Evolutionary conservation across 2,888 invertebrate genomes (phyloP).

Genomic region (Meteorus cinctellus): DNA sequence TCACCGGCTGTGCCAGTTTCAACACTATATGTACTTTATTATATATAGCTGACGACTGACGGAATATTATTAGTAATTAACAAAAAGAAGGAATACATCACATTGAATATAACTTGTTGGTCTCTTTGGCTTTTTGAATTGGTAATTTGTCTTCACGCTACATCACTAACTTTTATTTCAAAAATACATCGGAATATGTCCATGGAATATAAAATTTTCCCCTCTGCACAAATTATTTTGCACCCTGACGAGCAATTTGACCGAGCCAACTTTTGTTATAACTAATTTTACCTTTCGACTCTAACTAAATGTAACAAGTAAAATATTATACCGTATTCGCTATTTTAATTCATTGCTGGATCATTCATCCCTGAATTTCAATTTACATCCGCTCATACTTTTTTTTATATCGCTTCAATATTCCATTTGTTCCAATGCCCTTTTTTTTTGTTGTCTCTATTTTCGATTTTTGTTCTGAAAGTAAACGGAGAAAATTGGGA

Average conservation of each 20-base stretch:
- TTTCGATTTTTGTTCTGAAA: background rate
- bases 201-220: background rate
- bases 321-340: too few relatives aligned
- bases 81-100: slow-evolving; percentile 57
- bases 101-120: slow-evolving; percentile 29
- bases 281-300: background rate
- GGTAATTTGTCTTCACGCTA: slow-evolving; percentile 46
- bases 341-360: background rate
- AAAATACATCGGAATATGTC: background rate
- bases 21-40: slow-evolving; percentile 15
- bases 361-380: background rate
- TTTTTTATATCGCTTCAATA: background rate
- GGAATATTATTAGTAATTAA: slow-evolving; percentile 73
- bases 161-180: background rate
- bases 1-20: slow-evolving; percentile 27
- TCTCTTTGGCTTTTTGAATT: slow-evolving; percentile 51
- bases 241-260: background rate
- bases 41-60: background rate
- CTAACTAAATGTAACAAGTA: too few relatives aligned
- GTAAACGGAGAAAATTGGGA: slow-evolving; percentile 15
- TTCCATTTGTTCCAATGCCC: background rate
- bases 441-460: background rate
- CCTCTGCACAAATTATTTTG: too few relatives aligned
- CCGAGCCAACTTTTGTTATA: background rate
- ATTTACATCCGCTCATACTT: background rate